phyloP scores from a whole-genome alignment of 2,797 vertebrate species.

The Esox masquinongy region DNA sequence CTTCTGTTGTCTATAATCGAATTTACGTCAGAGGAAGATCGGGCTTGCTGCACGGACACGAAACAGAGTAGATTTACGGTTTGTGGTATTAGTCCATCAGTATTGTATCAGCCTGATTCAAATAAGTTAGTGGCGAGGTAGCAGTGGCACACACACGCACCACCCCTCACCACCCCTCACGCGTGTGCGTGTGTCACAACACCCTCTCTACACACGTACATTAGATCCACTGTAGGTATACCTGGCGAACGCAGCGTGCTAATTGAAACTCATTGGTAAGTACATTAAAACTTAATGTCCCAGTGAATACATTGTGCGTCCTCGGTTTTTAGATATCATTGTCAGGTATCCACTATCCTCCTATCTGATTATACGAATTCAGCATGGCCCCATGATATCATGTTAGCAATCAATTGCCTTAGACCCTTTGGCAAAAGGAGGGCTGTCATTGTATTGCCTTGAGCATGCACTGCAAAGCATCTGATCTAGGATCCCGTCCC shows the following conservation, averaged over 20 bases:
- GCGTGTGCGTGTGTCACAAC: neutral
- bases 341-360: conserved; percentile 24
- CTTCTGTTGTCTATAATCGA: neutral
- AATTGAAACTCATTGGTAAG: conserved; percentile 52
- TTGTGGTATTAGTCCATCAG: conserved; percentile 48
- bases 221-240: conserved; percentile 35
- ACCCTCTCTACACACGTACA: neutral
- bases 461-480: neutral
- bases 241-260: conserved; percentile 35
- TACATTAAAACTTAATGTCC: conserved; percentile 56
- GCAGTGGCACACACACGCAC: neutral
- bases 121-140: conserved; percentile 14
- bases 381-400: neutral
- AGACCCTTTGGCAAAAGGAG: conserved; percentile 16
- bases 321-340: conserved; percentile 46
- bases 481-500: too few species aligned
- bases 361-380: conserved; percentile 22
- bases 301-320: conserved; percentile 27
- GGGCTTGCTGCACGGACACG: conserved; percentile 14
- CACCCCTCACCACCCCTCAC: neutral
- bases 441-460: neutral
- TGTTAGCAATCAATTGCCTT: conserved; percentile 23
- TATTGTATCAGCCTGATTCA: conserved; percentile 48
- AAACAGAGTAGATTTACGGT: conserved; percentile 32
- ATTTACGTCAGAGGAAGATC: conserved; percentile 34